phyloP scores from a whole-genome alignment of 2,888 invertebrate genomes.

The Drosophila lutescens region DNA sequence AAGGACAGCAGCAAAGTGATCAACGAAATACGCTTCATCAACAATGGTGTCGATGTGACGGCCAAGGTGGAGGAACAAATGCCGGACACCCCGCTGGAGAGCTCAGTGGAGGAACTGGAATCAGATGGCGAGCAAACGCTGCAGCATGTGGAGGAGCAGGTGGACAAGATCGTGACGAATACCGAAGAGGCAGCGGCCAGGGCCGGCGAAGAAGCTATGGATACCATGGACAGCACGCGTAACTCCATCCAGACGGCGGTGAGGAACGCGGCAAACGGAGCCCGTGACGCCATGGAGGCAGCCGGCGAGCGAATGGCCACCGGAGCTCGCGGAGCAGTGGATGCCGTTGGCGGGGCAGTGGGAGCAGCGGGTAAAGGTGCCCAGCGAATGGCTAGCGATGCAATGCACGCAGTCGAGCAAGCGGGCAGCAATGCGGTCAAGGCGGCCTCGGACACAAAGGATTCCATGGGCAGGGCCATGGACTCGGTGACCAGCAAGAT shows the following conservation, averaged over 20 bases:
- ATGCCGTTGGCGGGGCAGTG: constrained; percentile 65
- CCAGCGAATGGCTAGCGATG: constrained; percentile 63
- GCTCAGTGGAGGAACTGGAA: constrained; percentile 60
- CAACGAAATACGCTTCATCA: constrained; percentile 84
- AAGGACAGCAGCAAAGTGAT: constrained; percentile 76
- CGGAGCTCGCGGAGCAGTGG: constrained; percentile 47
- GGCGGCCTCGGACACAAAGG: constrained; percentile 61
- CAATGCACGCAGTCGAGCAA: constrained; percentile 66
- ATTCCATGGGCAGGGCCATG: constrained; percentile 70
- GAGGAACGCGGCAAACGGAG: constrained; percentile 61
- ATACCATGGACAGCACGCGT: constrained; percentile 51
- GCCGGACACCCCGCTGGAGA: constrained; percentile 57
- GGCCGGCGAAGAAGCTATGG: constrained; percentile 31
- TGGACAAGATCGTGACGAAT: constrained; percentile 53
- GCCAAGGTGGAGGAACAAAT: constrained; percentile 76
- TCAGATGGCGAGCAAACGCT: constrained; percentile 55
- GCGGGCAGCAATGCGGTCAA: constrained; percentile 70
- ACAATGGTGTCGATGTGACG: constrained; percentile 84
- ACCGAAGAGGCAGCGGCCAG: constrained; percentile 46
- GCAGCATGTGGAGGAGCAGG: constrained; percentile 52
- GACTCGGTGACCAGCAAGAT: constrained; percentile 72
- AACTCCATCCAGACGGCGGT: constrained; percentile 57
- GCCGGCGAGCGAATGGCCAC: constrained; percentile 67
- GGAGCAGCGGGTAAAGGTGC: constrained; percentile 65
- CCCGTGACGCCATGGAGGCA: constrained; percentile 59